Conservation (phyloP, 1,140 invertebrate species). For the Batillaria attramentaria region DNA sequence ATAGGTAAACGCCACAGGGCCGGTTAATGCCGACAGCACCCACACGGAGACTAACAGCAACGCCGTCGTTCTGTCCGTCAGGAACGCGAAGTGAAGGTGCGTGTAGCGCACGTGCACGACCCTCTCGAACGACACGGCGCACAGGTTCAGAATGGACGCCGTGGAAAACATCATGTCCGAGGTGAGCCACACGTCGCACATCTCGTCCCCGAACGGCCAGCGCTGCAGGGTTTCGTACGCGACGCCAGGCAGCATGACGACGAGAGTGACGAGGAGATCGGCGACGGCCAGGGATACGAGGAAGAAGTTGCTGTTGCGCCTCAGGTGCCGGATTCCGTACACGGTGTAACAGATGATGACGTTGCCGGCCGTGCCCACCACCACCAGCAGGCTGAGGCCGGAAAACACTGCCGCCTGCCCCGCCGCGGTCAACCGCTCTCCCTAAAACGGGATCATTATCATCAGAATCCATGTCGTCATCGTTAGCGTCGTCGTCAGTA, state of each 20-base stretch:
- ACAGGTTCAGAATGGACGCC: constrained; percentile 97
- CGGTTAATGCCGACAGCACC: constrained; percentile 93
- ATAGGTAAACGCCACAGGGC: no score
- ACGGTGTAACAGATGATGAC: constrained; percentile 95
- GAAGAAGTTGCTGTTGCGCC: constrained; percentile 93
- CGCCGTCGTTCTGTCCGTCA: constrained; percentile 84
- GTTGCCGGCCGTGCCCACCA: constrained; percentile 91
- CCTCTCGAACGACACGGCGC: constrained; percentile 96
- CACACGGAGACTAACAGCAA: constrained; percentile 96
- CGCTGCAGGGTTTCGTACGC: constrained; percentile 77
- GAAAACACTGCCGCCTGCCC: no score
- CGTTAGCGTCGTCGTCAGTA: no score
- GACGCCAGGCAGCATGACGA: constrained; percentile 83
- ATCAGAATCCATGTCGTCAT: no score
- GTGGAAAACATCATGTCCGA: constrained; percentile 99
- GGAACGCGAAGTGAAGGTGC: constrained; percentile 92
- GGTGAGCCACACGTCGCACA: constrained; percentile 98
- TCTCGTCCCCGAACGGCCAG: constrained; percentile 96
- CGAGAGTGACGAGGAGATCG: constrained; percentile 87
- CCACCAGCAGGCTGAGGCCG: no score
- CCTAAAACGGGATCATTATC: no score
- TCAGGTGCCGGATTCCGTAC: constrained; percentile 91
- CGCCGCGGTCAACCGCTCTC: no score
- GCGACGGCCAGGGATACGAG: constrained; percentile 95
- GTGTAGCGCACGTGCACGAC: constrained; percentile 99